Base-by-base conservation (phyloP, 2,113 vertebrate species). In the Gambusia holbrooki region DNA sequence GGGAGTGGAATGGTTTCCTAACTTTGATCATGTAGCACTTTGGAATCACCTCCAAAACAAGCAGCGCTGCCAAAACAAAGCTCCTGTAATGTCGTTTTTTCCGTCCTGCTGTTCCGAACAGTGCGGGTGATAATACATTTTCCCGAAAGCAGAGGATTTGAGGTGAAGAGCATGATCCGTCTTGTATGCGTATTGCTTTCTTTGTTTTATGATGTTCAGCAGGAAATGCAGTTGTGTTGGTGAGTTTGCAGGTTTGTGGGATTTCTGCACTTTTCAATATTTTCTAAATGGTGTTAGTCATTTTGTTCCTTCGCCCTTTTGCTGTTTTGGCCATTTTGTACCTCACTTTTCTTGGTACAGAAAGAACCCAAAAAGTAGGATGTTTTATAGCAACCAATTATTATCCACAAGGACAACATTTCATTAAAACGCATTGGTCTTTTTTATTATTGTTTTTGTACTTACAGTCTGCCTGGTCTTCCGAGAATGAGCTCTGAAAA, bases 311-410 rank as follows among this genome's bases (percentile, higher is more conserved):
- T n/a, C 7, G 48, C 15, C 5, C 4, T 51, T 84, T 86, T 84
- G 78, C 75, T 71, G 67, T 87, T 92, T 87, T 4, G 45, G 45
- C 45, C 45, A 48, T 19, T 48, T 48, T 48, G 45, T 19, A 19
- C 45, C 5, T 48, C 15, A 19, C 5, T 48, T 19, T 48, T 48
- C 45, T 48, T 1, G 17, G 5, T 48, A 48, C 17, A 19, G 17
- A 48, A 48, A 19, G 17, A 17, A 48, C 15, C 45, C 14, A 37
- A 37, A 37, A 37, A 37, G 17, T 48, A 48, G 45, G 45, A 19
- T 17, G 17, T 17, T 48, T 48, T 17, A 14, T 19, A 48, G 84
- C 89, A 42, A 92, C 73, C 62, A n/a, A 11, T 25, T 1, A 58
- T 22, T 58, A 25, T 2, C 51, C 51, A 58, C 7, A 58, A n/a